Evolutionary conservation across 92 coral and sea anemone genomes (phyloP).

Genomic region (Siderastrea siderea): DNA sequence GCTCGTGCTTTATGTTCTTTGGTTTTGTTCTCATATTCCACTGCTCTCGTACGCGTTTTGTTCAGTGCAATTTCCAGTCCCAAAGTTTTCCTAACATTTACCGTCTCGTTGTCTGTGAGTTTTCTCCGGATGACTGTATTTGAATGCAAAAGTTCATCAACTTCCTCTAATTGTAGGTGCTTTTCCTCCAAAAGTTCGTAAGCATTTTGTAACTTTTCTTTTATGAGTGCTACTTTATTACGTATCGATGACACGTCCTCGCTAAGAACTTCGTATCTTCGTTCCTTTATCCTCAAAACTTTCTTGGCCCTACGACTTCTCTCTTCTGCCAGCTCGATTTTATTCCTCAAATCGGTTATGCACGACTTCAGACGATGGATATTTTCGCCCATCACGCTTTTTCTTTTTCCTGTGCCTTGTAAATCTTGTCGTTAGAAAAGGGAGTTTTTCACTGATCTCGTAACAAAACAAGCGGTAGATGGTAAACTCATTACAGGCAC

Average conservation of each 20-base stretch:
- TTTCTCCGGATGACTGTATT: neutral
- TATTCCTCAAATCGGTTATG: slow-evolving; percentile 19
- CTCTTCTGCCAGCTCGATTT: slow-evolving; percentile 33
- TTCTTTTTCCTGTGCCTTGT: neutral
- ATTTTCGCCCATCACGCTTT: slow-evolving; percentile 18
- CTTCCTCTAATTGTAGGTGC: slow-evolving; percentile 5
- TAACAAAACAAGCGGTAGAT: neutral
- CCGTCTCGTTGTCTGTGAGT: slow-evolving; percentile 5
- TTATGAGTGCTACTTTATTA: neutral
- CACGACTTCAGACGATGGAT: slow-evolving; percentile 19
- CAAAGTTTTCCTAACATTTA: neutral
- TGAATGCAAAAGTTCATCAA: slow-evolving; percentile 10
- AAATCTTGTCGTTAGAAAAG: neutral
- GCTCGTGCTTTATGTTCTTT: neutral
- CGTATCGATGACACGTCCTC: slow-evolving; percentile 1
- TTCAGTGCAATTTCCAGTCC: slow-evolving; percentile 6
- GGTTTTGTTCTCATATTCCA: slow-evolving; percentile 23
- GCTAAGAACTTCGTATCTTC: neutral
- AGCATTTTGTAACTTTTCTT: slow-evolving; percentile 17
- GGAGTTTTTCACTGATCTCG: neutral
- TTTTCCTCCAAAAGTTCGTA: slow-evolving; percentile 7
- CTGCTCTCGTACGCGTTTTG: slow-evolving; percentile 24
- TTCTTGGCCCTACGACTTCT: slow-evolving; percentile 4
- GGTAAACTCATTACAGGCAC: neutral
- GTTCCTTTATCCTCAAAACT: slow-evolving; percentile 16